Evolutionary conservation across 1,140 invertebrate genomes (phyloP), one percentile per base, ranked within the genome.

Genomic region (Leptinotarsa defecta): DNA sequence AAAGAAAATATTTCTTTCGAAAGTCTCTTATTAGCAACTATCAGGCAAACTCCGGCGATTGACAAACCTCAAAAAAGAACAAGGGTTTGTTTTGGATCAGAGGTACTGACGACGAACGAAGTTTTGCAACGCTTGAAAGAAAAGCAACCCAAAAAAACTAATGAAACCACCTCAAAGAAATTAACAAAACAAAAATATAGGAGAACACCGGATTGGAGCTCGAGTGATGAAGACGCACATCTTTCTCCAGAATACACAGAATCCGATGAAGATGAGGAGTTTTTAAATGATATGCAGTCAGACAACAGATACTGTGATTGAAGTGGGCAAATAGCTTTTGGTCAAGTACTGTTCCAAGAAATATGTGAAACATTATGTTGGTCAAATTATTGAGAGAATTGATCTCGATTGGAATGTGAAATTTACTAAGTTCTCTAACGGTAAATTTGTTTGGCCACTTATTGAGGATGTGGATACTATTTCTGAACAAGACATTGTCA

Each of bases 181-280:
- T n/a, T 15, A 52, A 52, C 13, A 15, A 52, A 52, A 52, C 17
- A 52, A 52, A 52, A 52, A 52, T 52, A 13, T n/a, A 52, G 49
- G 49, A 52, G 17, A 52, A 52, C 17, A 52, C 49, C 13, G 17
- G 49, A 52, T n/a, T 52, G 13, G 17, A 52, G 49, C 17, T 52
- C 49, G 13, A 52, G 49, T 52, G 49, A 52, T 52, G 49, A 15
- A n/a, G 49, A 52, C 17, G 49, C 49, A 52, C 49, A n/a, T 27
- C 49, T 52, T 52, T 52, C 49, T 52, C 49, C 49, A 52, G 17
- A 52, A 15, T 52, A 52, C 49, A 52, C 49, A 52, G 49, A 52
- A 52, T 52, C 49, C 49, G 49, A n/a, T 52, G 49, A 52, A 52
- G 49, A 52, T 52, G 49, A 52, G 49, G 49, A 52, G 49, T 52